A percentile compares a stretch with the other conserved stretches of the same genome.
These are phyloP conservation scores for Desmodus rotundus DNA, from an alignment of 2,113 vertebrate species.

Conservation along the genomic window DNA sequence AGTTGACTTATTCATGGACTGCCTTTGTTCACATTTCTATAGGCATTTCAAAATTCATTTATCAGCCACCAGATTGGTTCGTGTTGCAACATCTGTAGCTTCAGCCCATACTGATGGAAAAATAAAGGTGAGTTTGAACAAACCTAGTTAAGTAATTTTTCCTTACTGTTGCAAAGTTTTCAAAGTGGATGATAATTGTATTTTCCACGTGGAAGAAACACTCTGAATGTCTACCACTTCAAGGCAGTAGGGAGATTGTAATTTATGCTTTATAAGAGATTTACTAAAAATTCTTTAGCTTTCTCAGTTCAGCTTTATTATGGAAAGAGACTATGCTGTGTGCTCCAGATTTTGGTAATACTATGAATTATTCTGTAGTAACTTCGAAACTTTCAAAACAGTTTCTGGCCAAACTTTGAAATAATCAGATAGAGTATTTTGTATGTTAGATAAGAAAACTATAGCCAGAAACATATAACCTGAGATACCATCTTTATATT, in stretches of 20 bases:
- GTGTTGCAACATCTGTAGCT: constrained; percentile 89
- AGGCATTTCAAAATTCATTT: constrained; percentile 92
- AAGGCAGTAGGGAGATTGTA: neutral
- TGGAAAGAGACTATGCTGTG: neutral
- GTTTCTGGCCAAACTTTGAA: constrained; percentile 8
- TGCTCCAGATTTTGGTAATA: neutral
- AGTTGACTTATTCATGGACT: constrained; percentile 87
- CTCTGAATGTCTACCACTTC: neutral
- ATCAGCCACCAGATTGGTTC: constrained; percentile 86
- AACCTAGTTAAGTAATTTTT: constrained; percentile 1
- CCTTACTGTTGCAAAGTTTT: neutral
- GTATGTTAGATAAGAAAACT: constrained; percentile 20
- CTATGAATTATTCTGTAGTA: constrained; percentile 19
- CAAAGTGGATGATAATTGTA: neutral
- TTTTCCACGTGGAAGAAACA: constrained; percentile 9
- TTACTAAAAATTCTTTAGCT: neutral
- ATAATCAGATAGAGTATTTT: constrained; percentile 16
- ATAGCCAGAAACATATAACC: neutral
- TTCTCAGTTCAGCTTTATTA: neutral
- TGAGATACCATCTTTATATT: neutral
- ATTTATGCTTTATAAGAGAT: constrained; percentile 12
- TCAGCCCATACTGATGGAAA: constrained; percentile 88
- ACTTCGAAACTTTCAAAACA: constrained; percentile 11
- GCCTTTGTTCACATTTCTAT: constrained; percentile 90
- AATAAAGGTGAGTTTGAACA: constrained; percentile 87